Evolutionary conservation across 2,888 invertebrate genomes (phyloP), one percentile per base, ranked within the genome.

Genomic region (Tachystola acroxantha): DNA sequence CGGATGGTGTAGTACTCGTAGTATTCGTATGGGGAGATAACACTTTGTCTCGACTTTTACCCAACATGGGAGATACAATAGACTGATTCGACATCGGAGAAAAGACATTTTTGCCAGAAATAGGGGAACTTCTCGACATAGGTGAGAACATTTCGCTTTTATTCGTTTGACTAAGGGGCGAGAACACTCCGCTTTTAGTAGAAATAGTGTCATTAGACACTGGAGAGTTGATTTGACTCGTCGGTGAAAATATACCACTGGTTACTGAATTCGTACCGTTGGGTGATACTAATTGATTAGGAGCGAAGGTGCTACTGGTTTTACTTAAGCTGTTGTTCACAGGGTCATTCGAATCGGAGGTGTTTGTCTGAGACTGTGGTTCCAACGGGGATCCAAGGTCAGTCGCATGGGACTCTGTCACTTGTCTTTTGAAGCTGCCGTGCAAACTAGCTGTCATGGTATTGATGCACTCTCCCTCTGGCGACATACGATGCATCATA

Each of bases 401-500:
- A 30, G 67, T 59, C 46, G 57, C 58, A 53, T 69, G 74, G 50
- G 77, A 75, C 66, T 90, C 82, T 51, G 79, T 77, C 50, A 88
- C 87, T 66, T 89, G 89, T 51, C 88, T 72, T 72, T 89, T 89
- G 67, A 89, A 89, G 72, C 91, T 91, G 52, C 91, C 91, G 70
- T 92, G 91, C 54, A 92, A 79, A 62, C 74, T 92, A 50, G 91
- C 90, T 43, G 91, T 85, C 53, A 91, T 91, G 48, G 89, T 87
- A 68, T 79, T 88, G 57, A 85, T 77, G 69, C 89, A 89, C 64
- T 90, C 89, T 46, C 92, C 92, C 62, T 92, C 92, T 32, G 92
- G 92, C 41, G 92, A 92, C 74, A 92, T 86, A 57, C 92, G 89
- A 64, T 92, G 92, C 62, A 90, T 88, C 65, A 91, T 89, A 46